These are phyloP conservation scores for Heliconius hewitsoni DNA, from an alignment of 1,140 invertebrate species.

Conservation along the genomic window DNA sequence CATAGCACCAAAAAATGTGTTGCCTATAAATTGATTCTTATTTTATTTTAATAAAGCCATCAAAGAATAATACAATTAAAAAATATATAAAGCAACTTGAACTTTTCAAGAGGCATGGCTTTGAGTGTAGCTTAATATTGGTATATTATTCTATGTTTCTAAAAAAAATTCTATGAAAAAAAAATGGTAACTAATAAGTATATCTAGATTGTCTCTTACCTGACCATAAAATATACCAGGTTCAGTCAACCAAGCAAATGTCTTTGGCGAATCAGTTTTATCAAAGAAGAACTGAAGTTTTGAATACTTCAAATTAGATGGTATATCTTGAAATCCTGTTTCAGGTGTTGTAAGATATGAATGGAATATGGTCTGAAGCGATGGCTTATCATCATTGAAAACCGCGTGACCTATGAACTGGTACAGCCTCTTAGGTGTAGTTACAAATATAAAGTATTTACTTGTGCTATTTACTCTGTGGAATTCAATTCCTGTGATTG, in stretches of 20 bases:
- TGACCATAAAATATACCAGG: constrained; percentile 87
- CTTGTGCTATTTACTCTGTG: constrained; percentile 86
- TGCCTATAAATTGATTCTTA: too few relatives aligned
- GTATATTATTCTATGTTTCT: too few relatives aligned
- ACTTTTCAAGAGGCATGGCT: too few relatives aligned
- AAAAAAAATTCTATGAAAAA: too few relatives aligned
- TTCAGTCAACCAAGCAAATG: constrained; percentile 94
- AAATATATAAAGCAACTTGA: too few relatives aligned
- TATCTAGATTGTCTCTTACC: constrained; percentile 65
- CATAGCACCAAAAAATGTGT: too few relatives aligned
- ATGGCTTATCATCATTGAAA: constrained; percentile 88
- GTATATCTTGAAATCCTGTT: constrained; percentile 88
- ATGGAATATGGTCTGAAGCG: constrained; percentile 91
- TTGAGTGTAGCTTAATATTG: too few relatives aligned
- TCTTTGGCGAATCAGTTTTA: constrained; percentile 85
- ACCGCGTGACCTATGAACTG: constrained; percentile 90
- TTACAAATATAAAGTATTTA: constrained; percentile 90
- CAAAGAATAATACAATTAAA: too few relatives aligned
- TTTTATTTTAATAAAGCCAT: too few relatives aligned
- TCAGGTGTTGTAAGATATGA: constrained; percentile 89
- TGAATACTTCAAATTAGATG: constrained; percentile 89
- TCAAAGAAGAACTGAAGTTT: constrained; percentile 90
- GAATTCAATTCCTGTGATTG: constrained; percentile 94
- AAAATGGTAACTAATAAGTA: too few relatives aligned
- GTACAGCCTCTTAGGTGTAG: constrained; percentile 91